These are phyloP conservation scores for Orthosia cruda DNA, from an alignment of 2,888 invertebrate genomes.

Conservation along the genomic window DNA sequence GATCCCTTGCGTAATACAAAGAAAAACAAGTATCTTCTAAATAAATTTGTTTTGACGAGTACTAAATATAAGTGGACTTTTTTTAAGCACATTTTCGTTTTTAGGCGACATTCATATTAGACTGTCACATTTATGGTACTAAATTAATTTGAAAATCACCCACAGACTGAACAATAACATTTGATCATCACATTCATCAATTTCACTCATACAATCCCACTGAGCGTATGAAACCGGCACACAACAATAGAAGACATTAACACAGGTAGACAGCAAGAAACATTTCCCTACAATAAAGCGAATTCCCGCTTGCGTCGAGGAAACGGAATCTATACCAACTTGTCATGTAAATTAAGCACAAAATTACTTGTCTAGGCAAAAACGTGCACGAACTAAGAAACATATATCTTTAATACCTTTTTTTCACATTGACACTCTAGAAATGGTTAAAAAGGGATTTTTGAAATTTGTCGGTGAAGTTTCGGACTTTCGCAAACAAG, in stretches of 20 bases:
- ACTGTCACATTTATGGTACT: neutral
- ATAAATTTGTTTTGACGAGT: constrained; percentile 10
- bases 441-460: neutral
- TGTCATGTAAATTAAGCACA: constrained; percentile 10
- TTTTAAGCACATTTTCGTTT: neutral
- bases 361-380: neutral
- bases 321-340: neutral
- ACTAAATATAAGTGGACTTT: neutral
- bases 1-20: constrained; percentile 3
- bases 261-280: constrained; percentile 15
- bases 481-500: neutral
- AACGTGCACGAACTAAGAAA: neutral
- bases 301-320: neutral
- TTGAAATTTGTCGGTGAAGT: too few relatives aligned
- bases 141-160: constrained; percentile 15
- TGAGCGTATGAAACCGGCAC: neutral
- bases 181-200: constrained; percentile 13
- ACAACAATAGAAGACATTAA: constrained; percentile 13
- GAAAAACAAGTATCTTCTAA: neutral
- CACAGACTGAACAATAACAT: neutral
- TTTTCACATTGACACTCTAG: neutral
- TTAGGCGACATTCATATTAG: neutral
- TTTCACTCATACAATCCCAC: neutral
- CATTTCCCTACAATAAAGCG: constrained; percentile 22
- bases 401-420: neutral